phyloP scores from a whole-genome alignment of 2,888 invertebrate species.

The Leucophenga maculata region DNA sequence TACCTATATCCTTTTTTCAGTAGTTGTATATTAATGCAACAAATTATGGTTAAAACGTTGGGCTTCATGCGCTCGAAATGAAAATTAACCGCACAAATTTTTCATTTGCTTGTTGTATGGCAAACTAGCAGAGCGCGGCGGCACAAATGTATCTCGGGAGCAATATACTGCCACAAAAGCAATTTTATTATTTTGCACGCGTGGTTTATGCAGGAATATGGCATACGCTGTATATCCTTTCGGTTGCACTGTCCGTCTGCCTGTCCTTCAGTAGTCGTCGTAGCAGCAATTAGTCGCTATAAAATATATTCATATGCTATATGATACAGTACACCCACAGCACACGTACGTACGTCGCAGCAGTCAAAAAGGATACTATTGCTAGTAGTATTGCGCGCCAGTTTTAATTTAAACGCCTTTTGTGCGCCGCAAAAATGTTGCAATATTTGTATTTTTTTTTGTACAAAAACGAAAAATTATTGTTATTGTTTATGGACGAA shows the following conservation, averaged over 20 bases:
- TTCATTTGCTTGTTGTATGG: conserved; percentile 48
- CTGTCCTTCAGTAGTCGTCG: conserved; percentile 38
- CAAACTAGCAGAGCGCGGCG: too few relatives aligned
- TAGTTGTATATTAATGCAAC: conserved; percentile 50
- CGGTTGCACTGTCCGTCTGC: background rate
- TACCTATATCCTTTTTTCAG: too few relatives aligned
- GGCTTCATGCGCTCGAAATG: conserved; percentile 54
- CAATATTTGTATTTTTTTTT: background rate
- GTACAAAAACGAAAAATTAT: conserved; percentile 55
- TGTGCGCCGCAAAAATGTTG: background rate
- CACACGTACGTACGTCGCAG: too few relatives aligned
- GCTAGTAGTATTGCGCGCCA: background rate
- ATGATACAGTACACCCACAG: background rate
- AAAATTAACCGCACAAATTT: conserved; percentile 63
- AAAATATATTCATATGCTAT: conserved; percentile 44
- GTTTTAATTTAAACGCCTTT: conserved; percentile 10
- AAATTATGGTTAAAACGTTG: conserved; percentile 62
- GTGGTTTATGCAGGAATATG: conserved; percentile 35
- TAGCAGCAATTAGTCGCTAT: conserved; percentile 64
- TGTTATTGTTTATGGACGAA: conserved; percentile 66
- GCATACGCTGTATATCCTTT: background rate
- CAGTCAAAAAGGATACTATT: too few relatives aligned
- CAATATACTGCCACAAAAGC: conserved; percentile 66
- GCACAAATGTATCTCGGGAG: conserved; percentile 53
- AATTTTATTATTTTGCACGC: conserved; percentile 68